Base-by-base conservation (phyloP, 2,797 vertebrate species). In the Galagoides demidoff region DNA sequence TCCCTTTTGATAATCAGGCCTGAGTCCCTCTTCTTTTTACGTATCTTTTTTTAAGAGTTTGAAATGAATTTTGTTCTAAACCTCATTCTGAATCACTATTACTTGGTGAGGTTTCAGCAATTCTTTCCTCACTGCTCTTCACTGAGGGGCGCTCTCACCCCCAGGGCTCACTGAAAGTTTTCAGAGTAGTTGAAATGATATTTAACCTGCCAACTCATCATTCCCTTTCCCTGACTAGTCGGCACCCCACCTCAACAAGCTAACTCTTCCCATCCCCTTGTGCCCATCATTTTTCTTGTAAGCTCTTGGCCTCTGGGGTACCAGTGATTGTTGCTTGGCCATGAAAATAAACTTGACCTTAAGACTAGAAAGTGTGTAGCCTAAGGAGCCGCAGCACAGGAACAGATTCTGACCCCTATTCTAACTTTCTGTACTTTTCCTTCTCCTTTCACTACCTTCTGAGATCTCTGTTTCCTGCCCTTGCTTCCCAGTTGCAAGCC, bases 21-120 rank as follows among this genome's bases (percentile, higher is more conserved):
- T 71, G 57, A 97, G 89, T 74, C 61, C 57, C 79, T 92, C 71
- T 95, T 94, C 23, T 10, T 79, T 94, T 87, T 43, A 85, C 81
- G 37, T 68, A 45, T 19, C 61, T 59, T 85, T 59, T 85, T 95
- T 71, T 11, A 88, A 96, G 12, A 92, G 34, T 81, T 73, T 94
- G 61, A 89, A 97, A 94, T 92, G 45, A 55, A 49, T 96, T 96
- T 96, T 89, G 89, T 66, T 86, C 14, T 71, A 81, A 84, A 73
- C 31, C 55, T 95, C 70, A 39, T 34, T 96, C 43, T 25, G 34
- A 97, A 78, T n/a, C 37, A 68, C 19, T 84, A 89, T 79, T 76
- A 52, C 25, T 37, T 93, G 85, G 92, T 59, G 52, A 94, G 71
- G 9, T 79, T 85, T 57, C 76, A 17, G 10, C 17, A 34, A 86